These are phyloP conservation scores for Monochamus saltuarius DNA, from an alignment of 1,140 invertebrate genomes.

Conservation along the genomic window DNA sequence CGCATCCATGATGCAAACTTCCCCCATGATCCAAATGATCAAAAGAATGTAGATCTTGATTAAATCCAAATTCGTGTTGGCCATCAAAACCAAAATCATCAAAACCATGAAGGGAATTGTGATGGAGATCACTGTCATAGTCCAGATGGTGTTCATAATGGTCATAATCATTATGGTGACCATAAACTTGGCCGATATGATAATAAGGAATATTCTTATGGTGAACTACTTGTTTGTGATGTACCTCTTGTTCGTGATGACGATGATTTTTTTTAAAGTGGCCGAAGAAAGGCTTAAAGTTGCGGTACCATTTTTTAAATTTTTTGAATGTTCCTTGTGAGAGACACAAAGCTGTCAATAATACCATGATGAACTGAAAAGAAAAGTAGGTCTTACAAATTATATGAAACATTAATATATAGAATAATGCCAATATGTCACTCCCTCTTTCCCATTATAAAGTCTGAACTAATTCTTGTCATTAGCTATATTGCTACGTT, in stretches of 20 bases:
- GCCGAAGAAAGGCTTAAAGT: constrained; percentile 13
- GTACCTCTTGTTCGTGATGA: constrained; percentile 1
- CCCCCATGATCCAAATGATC: neutral
- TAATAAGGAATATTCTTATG: neutral
- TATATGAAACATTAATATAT: neutral
- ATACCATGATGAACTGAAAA: constrained; percentile 10
- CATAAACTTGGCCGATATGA: neutral
- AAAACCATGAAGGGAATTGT: neutral
- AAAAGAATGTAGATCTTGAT: neutral
- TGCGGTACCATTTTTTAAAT: constrained; percentile 9
- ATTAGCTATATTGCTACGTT: no score
- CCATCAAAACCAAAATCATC: neutral
- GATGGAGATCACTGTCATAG: no score
- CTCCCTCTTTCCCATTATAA: no score
- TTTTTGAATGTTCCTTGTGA: constrained; percentile 6
- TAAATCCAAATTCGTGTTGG: neutral
- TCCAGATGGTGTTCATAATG: no score
- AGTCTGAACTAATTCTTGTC: no score
- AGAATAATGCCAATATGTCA: no score
- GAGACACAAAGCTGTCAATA: neutral
- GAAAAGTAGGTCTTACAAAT: neutral
- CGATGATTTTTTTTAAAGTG: constrained; percentile 2
- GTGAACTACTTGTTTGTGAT: constrained; percentile 5
- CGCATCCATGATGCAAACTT: neutral
- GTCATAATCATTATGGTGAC: neutral